Evolutionary conservation across 2,888 invertebrate species (phyloP).

Genomic region (Pyrrhia umbra): DNA sequence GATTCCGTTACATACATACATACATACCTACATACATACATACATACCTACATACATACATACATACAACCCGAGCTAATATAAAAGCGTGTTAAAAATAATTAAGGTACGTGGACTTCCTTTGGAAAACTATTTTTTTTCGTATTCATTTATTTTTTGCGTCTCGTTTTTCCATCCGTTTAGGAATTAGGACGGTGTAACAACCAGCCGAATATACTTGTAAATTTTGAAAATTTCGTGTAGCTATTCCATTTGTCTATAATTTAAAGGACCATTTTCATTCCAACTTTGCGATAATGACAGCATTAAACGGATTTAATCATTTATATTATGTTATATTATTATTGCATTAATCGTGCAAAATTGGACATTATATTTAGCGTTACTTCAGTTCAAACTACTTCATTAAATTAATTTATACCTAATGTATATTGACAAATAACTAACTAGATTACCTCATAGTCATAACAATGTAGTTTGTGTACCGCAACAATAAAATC

Average conservation of each 20-base stretch:
- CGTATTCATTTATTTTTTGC: constrained; percentile 17
- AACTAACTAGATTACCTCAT: constrained; percentile 29
- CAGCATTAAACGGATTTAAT: constrained; percentile 13
- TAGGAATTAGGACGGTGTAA: constrained; percentile 18
- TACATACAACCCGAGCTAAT: too few relatives aligned
- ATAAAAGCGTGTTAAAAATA: too few relatives aligned
- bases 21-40: too few relatives aligned
- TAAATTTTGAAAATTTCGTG: constrained; percentile 23
- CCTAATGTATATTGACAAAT: constrained; percentile 46
- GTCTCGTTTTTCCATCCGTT: constrained; percentile 16
- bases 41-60: too few relatives aligned
- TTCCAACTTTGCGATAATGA: background rate
- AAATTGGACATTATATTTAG: constrained; percentile 13
- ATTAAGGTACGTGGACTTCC: background rate
- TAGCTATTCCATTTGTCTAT: constrained; percentile 27
- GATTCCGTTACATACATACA: too few relatives aligned
- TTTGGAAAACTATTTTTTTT: constrained; percentile 11
- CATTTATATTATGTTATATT: constrained; percentile 23
- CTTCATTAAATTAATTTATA: constrained; percentile 34
- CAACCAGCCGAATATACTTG: constrained; percentile 15
- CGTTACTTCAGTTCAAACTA: constrained; percentile 20
- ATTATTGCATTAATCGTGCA: constrained; percentile 5
- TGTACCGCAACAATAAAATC: constrained; percentile 21
- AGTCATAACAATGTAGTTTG: constrained; percentile 17
- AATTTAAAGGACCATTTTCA: constrained; percentile 30